phyloP scores from a whole-genome alignment of 2,113 vertebrate species.

The Ptilonorhynchus violaceus region DNA sequence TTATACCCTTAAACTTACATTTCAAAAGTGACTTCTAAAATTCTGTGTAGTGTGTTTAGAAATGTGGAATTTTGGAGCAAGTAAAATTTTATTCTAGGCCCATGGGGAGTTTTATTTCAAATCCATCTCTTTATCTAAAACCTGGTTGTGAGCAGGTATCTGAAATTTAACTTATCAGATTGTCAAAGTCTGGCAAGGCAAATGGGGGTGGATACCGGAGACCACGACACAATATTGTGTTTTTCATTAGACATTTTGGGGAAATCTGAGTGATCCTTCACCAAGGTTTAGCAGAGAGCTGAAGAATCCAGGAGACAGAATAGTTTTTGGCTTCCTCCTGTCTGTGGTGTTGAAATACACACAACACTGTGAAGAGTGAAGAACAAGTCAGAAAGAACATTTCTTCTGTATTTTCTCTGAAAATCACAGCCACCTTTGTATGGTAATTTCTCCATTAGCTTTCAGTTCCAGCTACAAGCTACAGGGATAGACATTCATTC shows the following conservation, averaged over 20 bases:
- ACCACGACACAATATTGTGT: background rate
- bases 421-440: background rate
- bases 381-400: background rate
- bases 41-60: background rate
- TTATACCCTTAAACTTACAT: background rate
- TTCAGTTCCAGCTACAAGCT: background rate
- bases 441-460: background rate
- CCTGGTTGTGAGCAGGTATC: background rate
- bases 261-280: background rate
- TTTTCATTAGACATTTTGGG: background rate
- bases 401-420: background rate
- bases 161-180: background rate
- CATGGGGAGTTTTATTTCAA: background rate
- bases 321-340: background rate
- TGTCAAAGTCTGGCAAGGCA: background rate
- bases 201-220: background rate
- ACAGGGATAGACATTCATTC: background rate
- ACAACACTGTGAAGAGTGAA: background rate
- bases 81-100: background rate
- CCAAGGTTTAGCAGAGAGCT: background rate
- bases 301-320: background rate
- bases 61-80: background rate
- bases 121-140: background rate
- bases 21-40: background rate
- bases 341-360: background rate